Conservation (phyloP, 2,888 invertebrate genomes). For the Tineola bisselliella region DNA sequence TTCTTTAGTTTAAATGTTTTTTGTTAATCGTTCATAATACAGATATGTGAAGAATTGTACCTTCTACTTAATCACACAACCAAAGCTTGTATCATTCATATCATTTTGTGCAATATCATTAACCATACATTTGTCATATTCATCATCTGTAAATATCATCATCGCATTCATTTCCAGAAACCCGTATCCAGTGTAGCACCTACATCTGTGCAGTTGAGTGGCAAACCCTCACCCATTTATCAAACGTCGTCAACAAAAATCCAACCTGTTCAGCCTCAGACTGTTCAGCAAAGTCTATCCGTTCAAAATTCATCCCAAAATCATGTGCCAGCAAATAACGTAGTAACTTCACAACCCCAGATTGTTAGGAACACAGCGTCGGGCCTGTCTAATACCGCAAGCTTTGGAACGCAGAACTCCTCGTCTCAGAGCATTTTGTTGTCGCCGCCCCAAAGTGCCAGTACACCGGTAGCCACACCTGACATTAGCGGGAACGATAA, state of each 20-base stretch:
- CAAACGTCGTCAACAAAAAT: slow-evolving; percentile 84
- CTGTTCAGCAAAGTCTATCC: slow-evolving; percentile 59
- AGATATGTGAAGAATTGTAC: too few relatives aligned
- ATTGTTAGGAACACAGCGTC: slow-evolving; percentile 62
- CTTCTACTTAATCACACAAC: not conserved
- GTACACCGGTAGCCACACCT: slow-evolving; percentile 68
- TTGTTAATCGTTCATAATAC: too few relatives aligned
- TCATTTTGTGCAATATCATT: not conserved
- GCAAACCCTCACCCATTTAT: slow-evolving; percentile 79
- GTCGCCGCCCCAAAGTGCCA: slow-evolving; percentile 71
- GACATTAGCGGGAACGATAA: slow-evolving; percentile 64
- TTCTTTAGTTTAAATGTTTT: too few relatives aligned
- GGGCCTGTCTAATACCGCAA: slow-evolving; percentile 55
- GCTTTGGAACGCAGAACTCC: slow-evolving; percentile 46
- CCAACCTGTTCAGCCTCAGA: slow-evolving; percentile 82
- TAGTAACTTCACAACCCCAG: slow-evolving; percentile 55
- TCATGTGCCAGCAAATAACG: slow-evolving; percentile 37
- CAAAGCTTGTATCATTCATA: not conserved
- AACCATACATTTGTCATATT: slow-evolving; percentile 17
- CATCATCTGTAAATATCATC: slow-evolving; percentile 57
- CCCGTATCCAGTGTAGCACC: slow-evolving; percentile 89
- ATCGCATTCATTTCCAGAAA: slow-evolving; percentile 70
- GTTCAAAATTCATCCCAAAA: slow-evolving; percentile 35
- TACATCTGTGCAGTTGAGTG: slow-evolving; percentile 74
- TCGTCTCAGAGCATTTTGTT: slow-evolving; percentile 56